Evolutionary conservation across 30 jellyfish, hydroid and myxozoan species (phyloP), one percentile per base, ranked within the genome.

Genomic region (Aurelia coerulea): DNA sequence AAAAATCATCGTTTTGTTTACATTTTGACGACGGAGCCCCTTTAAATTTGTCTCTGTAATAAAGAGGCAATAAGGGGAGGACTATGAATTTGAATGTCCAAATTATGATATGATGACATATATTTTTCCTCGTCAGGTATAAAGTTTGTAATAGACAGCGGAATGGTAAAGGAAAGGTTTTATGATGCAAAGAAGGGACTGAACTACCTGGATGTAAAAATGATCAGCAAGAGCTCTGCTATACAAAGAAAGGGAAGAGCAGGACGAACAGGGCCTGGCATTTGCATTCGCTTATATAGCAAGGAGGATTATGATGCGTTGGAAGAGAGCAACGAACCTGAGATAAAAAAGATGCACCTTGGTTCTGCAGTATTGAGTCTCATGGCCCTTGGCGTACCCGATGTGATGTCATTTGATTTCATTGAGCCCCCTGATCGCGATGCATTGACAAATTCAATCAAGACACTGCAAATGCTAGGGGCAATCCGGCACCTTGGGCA

Each of bases 211-310:
- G 83, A 58, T n/a, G 83, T 90, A 18, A 76, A 71, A 6, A 78
- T 86, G 73, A 64, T 90, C 72, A 74, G 80, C 66, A 73, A 83
- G 60, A 90, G 97, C 88, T 90, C 97, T 6, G 92, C 97, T 46
- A 71, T 68, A 75, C 97, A 90, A 69, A 64, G 97, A 51, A 90
- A 34, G 91, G 97, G 97, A 23, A 73, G 97, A 5, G 94, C 97
- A 9, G 97, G 97, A 15, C 58, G 97, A 39, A 90, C 97, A 7
- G 86, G 80, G 15, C 92, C 92, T 3, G 97, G 97, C 32, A 35
- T 52, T 35, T 90, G 97, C 69, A 23, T 79, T 42, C 76, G 95
- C 34, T 76, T 90, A 58, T 90, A 90, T 51, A 65, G 88, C 64
- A 63, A 82, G 63, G 83, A 65, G 51, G 94, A 66, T 62, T 83